Conservation (phyloP, 2,113 vertebrate genomes). For the Trematocara unimaculatum region DNA sequence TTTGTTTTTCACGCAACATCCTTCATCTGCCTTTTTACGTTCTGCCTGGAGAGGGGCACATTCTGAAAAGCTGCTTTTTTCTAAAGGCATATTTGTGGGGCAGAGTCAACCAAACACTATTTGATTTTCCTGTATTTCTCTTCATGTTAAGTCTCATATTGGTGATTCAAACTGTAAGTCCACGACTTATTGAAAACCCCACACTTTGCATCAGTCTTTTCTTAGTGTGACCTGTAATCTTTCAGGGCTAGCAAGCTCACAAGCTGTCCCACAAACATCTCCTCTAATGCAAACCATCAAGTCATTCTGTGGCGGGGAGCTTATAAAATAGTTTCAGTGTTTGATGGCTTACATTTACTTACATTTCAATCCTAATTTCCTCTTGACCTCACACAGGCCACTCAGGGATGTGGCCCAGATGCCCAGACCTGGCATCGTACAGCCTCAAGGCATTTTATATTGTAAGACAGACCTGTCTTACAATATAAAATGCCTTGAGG, state of each 20-base stretch:
- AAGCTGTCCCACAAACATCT: background rate
- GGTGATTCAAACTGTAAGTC: fast-evolving
- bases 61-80: background rate
- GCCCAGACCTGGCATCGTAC: too few species aligned
- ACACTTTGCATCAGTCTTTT: background rate
- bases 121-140: background rate
- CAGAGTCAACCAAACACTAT: background rate
- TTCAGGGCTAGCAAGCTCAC: background rate
- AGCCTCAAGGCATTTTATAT: background rate
- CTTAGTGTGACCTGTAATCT: background rate
- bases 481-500: background rate
- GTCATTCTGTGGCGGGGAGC: background rate
- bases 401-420: background rate
- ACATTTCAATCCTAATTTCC: background rate
- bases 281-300: background rate
- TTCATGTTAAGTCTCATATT: background rate
- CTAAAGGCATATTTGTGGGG: background rate
- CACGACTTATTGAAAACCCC: background rate
- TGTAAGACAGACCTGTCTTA: background rate
- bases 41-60: background rate
- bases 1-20: fast-evolving
- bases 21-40: fast-evolving
- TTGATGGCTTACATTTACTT: background rate
- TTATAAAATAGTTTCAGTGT: background rate
- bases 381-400: background rate